Percentiles rank a stretch among this genome's conserved stretches.
Conservation (phyloP, 2,888 invertebrate genomes). For the Marasmarcha lunaedactyla region DNA sequence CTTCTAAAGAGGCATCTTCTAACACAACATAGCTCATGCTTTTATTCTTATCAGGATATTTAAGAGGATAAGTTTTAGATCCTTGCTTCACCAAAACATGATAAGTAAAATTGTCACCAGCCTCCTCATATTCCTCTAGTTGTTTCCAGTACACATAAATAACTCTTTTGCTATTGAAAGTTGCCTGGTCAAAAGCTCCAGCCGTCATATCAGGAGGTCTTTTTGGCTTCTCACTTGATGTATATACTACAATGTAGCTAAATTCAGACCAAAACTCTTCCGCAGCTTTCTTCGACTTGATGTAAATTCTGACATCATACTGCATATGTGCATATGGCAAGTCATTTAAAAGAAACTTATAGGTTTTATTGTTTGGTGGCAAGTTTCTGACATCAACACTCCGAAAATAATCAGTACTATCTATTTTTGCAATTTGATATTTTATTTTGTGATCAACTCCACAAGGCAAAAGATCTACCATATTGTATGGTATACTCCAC, state of each 20-base stretch:
- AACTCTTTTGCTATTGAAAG: constrained; percentile 62
- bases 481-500: constrained; percentile 45
- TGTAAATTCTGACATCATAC: constrained; percentile 79
- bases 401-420: constrained; percentile 45
- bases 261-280: constrained; percentile 80
- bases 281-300: constrained; percentile 65
- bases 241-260: constrained; percentile 70
- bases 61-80: constrained; percentile 31
- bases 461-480: constrained; percentile 37
- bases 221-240: constrained; percentile 71
- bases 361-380: constrained; percentile 40
- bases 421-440: constrained; percentile 60
- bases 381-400: constrained; percentile 41
- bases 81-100: constrained; percentile 54
- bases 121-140: constrained; percentile 75
- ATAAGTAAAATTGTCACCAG: constrained; percentile 82
- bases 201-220: constrained; percentile 77
- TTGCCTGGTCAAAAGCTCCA: constrained; percentile 79
- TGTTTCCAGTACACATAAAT: constrained; percentile 85
- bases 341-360: constrained; percentile 55
- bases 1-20: constrained; percentile 49
- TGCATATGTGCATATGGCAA: constrained; percentile 75
- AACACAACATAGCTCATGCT: constrained; percentile 73
- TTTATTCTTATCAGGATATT: constrained; percentile 59
- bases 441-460: constrained; percentile 52